Base-by-base conservation (phyloP, 2,797 vertebrate genomes). In the Gastrophryne carolinensis region DNA sequence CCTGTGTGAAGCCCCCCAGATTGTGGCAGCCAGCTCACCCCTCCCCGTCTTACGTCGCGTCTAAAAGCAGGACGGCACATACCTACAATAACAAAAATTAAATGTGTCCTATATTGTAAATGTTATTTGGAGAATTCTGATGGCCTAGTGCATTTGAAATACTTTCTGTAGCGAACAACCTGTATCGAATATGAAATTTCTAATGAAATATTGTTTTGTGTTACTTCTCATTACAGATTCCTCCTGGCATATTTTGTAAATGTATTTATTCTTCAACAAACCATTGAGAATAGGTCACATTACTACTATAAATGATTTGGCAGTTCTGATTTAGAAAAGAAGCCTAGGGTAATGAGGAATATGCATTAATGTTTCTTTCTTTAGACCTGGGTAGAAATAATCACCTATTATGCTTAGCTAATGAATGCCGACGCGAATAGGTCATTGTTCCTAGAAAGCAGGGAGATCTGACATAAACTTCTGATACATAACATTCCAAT, bases 361-460 rank as follows among this genome's bases (percentile, higher is more conserved):
- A 19, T 2, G 44, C 17, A 47, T 17, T 47, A 19, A 47, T 21
- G 17, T 47, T 47, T 47, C 17, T 8, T 47, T 27, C 4, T 47
- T 15, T n/a, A n/a, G 53, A 57, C 24, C 24, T 57, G 54, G 8
- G 54, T 56, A 57, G 26, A 57, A 27, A 57, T 54, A 15, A 57
- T n/a, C 29, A 30, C 27, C 2, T 57, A 29, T 27, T 47, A 21
- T 47, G 17, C 2, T 19, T 19, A 47, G 44, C 44, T 47, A 47
- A 47, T 47, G 17, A 47, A 47, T 47, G 17, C 7, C n/a, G 21
- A 47, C 44, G 8, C 9, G 17, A 47, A 21, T 53, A 53, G 47
- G 64, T 19, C 26, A 5, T 11, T 57, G 52, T 67, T 44, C 47
- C 47, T 70, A 37, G 53, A 72, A 72, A 61, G 57, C 69, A 35